Evolutionary conservation across 2,113 vertebrate species (phyloP).

Genomic region (Sapayoa aenigma): DNA sequence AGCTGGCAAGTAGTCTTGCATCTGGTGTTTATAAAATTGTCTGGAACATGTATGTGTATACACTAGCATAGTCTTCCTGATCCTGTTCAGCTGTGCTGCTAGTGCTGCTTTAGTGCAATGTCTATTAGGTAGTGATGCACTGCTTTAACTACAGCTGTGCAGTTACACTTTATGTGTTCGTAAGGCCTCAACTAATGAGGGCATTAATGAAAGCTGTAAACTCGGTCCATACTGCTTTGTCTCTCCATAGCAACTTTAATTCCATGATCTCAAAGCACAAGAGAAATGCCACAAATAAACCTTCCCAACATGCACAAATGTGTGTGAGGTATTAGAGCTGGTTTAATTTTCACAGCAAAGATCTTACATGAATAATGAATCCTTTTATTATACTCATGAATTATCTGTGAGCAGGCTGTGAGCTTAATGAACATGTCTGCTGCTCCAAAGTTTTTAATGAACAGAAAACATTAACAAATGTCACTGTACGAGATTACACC

Average conservation of each 20-base stretch:
- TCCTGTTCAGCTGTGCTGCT: neutral
- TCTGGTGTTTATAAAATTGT: neutral
- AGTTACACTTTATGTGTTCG: neutral
- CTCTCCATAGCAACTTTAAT: slow-evolving; percentile 17
- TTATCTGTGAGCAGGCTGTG: slow-evolving; percentile 45
- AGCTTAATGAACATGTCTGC: slow-evolving; percentile 47
- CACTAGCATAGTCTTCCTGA: neutral
- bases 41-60: neutral
- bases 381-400: slow-evolving; percentile 59
- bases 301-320: neutral
- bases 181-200: slow-evolving; percentile 1
- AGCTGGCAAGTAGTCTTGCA: neutral
- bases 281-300: slow-evolving; percentile 41
- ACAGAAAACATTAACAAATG: slow-evolving; percentile 22
- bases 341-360: slow-evolving; percentile 51
- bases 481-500: neutral
- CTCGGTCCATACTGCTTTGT: neutral
- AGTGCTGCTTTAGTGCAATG: neutral
- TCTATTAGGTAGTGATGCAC: neutral
- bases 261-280: neutral
- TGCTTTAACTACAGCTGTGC: neutral
- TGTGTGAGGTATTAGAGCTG: slow-evolving; percentile 20
- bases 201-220: neutral
- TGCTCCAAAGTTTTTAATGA: slow-evolving; percentile 42
- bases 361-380: slow-evolving; percentile 59